Conservation (phyloP, 2,113 vertebrate species). For the Neolamprologus tretocephalus region DNA sequence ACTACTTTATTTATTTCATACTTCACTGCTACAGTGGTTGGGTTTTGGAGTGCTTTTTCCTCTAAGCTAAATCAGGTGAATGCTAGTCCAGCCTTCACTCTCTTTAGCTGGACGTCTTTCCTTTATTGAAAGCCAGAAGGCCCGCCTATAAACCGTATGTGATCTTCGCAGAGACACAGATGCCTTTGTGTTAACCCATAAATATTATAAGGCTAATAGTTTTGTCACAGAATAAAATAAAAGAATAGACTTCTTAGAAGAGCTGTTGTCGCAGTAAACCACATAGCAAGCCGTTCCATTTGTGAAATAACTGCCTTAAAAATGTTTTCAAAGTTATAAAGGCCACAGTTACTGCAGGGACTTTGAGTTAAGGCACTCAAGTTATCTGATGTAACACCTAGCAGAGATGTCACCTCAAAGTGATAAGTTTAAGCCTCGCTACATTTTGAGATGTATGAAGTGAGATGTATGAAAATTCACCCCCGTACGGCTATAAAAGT, state of each 20-base stretch:
- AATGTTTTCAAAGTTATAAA: background rate
- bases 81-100: background rate
- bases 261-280: background rate
- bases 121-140: background rate
- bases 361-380: background rate
- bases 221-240: background rate
- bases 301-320: background rate
- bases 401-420: background rate
- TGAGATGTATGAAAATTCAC: background rate
- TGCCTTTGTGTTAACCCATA: background rate
- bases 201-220: background rate
- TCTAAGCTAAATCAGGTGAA: background rate
- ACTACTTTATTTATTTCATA: background rate
- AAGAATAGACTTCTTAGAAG: background rate
- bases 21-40: background rate
- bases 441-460: background rate
- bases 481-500: background rate
- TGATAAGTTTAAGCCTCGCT: background rate
- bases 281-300: background rate
- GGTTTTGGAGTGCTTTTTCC: background rate
- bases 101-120: background rate
- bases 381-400: background rate
- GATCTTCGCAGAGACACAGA: background rate
- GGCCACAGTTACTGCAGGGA: background rate
- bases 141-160: background rate